Conservation (phyloP, 2,113 vertebrate species). For the Helogale parvula region DNA sequence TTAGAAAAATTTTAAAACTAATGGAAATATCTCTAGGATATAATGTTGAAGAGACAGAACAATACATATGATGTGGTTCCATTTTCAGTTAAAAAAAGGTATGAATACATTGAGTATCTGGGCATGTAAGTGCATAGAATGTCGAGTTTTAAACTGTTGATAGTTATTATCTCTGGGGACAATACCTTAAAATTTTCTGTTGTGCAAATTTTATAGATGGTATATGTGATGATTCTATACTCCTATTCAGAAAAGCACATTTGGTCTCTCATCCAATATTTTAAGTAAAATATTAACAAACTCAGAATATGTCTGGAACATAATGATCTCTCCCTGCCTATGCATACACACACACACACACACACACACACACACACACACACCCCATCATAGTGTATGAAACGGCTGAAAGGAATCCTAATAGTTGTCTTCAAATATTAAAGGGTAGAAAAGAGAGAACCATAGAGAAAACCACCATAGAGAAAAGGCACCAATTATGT, state of each 20-base stretch:
- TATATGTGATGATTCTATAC: not conserved
- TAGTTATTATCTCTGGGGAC: not conserved
- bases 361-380: not conserved
- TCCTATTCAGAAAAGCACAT: not conserved
- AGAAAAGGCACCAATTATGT: not conserved
- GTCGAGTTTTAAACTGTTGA: not conserved
- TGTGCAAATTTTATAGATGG: not conserved
- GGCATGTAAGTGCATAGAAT: not conserved
- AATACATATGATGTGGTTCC: not conserved
- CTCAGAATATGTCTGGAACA: not conserved
- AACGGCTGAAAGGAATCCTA: not conserved
- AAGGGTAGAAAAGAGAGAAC: no score
- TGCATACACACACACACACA: not conserved
- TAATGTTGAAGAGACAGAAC: not conserved
- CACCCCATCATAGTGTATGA: not conserved
- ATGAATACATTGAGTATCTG: not conserved
- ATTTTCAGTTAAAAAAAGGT: not conserved
- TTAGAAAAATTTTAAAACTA: not conserved
- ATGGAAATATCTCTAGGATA: not conserved
- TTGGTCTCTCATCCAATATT: not conserved
- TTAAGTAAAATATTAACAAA: constrained; percentile 9
- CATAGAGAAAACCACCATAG: not conserved
- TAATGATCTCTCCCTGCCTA: not conserved
- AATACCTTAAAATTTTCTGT: no score
- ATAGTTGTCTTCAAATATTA: not conserved